These are phyloP conservation scores for Drosophila bipectinata DNA, from an alignment of 1,140 invertebrate species.

Conservation along the genomic window DNA sequence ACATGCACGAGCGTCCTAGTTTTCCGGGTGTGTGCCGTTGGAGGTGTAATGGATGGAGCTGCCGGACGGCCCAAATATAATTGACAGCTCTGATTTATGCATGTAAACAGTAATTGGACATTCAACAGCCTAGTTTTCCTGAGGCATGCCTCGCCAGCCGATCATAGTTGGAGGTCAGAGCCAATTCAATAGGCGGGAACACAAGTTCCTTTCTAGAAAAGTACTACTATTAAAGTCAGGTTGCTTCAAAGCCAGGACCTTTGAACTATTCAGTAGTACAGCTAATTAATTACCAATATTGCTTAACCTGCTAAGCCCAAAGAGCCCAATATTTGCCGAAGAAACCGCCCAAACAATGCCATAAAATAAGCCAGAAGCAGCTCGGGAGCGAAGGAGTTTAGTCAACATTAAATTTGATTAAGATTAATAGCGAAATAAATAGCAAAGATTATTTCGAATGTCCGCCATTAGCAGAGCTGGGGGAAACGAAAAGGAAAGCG, in stretches of 20 bases:
- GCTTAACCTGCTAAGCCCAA: conserved; percentile 35
- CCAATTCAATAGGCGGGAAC: neutral
- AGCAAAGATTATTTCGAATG: conserved; percentile 70
- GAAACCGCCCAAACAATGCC: conserved; percentile 14
- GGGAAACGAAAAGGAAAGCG: neutral
- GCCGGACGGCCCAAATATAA: conserved; percentile 27
- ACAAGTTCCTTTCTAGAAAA: neutral
- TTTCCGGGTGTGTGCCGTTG: conserved; percentile 2
- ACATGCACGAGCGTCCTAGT: conserved; percentile 21
- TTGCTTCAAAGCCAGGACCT: neutral
- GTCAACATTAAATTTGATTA: conserved; percentile 78
- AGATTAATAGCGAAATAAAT: conserved; percentile 81
- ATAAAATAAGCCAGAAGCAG: conserved; percentile 27
- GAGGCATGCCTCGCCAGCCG: conserved; percentile 16
- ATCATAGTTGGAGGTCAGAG: conserved; percentile 18
- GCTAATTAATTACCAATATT: conserved; percentile 23
- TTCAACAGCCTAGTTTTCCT: conserved; percentile 23
- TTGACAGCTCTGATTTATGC: conserved; percentile 74
- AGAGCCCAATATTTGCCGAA: conserved; percentile 58
- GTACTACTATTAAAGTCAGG: too few species aligned
- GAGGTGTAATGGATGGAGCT: conserved; percentile 10
- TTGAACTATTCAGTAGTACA: neutral
- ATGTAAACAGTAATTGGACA: conserved; percentile 49
- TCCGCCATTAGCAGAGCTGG: conserved; percentile 41
- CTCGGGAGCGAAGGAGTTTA: conserved; percentile 31